These are phyloP conservation scores for Semicossyphus pulcher DNA, from an alignment of 2,113 vertebrate genomes.

Conservation along the genomic window DNA sequence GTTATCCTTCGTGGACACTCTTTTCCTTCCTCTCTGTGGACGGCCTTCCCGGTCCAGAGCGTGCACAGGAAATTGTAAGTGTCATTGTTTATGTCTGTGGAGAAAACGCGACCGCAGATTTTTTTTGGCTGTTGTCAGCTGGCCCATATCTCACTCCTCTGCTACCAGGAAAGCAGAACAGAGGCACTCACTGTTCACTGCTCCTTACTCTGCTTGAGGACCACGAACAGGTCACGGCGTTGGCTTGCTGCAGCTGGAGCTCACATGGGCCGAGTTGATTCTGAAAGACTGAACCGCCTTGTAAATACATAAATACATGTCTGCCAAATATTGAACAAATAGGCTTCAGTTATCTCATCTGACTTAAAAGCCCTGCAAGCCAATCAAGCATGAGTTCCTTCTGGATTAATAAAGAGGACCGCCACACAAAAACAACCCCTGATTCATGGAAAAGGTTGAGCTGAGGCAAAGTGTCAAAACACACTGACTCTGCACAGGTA, in stretches of 20 bases:
- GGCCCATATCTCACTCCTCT: slow-evolving; percentile 67
- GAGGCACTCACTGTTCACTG: slow-evolving; percentile 63
- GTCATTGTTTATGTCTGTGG: slow-evolving; percentile 80
- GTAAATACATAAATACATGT: slow-evolving; percentile 54
- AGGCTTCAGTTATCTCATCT: slow-evolving; percentile 49
- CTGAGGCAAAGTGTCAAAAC: slow-evolving; percentile 50
- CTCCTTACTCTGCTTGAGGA: slow-evolving; percentile 41
- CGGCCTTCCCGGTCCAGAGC: slow-evolving; percentile 55
- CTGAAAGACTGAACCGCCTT: slow-evolving; percentile 18
- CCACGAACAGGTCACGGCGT: slow-evolving; percentile 51
- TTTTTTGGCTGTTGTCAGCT: slow-evolving; percentile 68
- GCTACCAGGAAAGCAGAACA: slow-evolving; percentile 67
- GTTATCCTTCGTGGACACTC: slow-evolving; percentile 18
- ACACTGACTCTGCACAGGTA: slow-evolving; percentile 10
- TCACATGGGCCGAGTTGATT: slow-evolving; percentile 51
- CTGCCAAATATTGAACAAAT: slow-evolving; percentile 57
- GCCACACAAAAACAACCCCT: slow-evolving; percentile 38
- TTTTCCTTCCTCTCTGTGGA: slow-evolving; percentile 64
- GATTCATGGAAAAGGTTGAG: slow-evolving; percentile 61
- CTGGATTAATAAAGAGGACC: slow-evolving; percentile 36
- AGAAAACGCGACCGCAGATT: slow-evolving; percentile 65
- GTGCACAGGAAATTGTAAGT: slow-evolving; percentile 78
- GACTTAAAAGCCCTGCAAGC: slow-evolving; percentile 24
- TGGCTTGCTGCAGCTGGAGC: slow-evolving; percentile 32
- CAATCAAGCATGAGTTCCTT: slow-evolving; percentile 21